Evolutionary conservation across 1,140 invertebrate genomes (phyloP).

Genomic region (Drosophila takahashii): DNA sequence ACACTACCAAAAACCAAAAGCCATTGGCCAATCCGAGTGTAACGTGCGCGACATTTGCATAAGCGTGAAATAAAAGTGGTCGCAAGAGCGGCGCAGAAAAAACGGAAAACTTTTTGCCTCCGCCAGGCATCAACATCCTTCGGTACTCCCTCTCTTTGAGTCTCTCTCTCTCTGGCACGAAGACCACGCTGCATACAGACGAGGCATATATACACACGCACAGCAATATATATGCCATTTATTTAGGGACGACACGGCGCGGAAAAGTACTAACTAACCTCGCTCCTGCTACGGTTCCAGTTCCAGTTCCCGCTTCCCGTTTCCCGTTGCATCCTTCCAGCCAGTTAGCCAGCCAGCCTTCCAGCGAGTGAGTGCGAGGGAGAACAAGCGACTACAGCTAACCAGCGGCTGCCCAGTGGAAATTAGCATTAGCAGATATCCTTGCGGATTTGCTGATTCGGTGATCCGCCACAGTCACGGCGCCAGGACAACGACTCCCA

Average conservation of each 20-base stretch:
- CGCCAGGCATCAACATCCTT: constrained; percentile 68
- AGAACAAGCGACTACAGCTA: constrained; percentile 36
- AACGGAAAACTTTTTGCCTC: constrained; percentile 52
- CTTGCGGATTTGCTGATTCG: constrained; percentile 10
- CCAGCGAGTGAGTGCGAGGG: constrained; percentile 32
- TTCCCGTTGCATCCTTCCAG: constrained; percentile 24
- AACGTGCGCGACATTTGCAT: constrained; percentile 29
- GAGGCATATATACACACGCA: constrained; percentile 48
- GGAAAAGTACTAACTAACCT: constrained; percentile 79
- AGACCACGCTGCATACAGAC: constrained; percentile 67
- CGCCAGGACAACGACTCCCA: constrained; percentile 52
- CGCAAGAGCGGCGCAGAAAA: constrained; percentile 29
- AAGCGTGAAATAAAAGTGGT: constrained; percentile 39
- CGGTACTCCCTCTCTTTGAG: constrained; percentile 59
- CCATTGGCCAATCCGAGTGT: constrained; percentile 23
- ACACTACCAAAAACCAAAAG: constrained; percentile 63
- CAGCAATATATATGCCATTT: constrained; percentile 68
- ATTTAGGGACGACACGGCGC: constrained; percentile 77
- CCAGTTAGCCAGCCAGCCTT: constrained; percentile 3
- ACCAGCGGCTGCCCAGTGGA: constrained; percentile 47
- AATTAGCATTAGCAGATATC: constrained; percentile 40
- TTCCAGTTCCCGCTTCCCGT: constrained; percentile 11
- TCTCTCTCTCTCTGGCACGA: constrained; percentile 47
- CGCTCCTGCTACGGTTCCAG: constrained; percentile 45
- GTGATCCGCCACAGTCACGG: constrained; percentile 38